phyloP scores from a whole-genome alignment of 2,797 vertebrate species.

The Pipistrellus pygmaeus region DNA sequence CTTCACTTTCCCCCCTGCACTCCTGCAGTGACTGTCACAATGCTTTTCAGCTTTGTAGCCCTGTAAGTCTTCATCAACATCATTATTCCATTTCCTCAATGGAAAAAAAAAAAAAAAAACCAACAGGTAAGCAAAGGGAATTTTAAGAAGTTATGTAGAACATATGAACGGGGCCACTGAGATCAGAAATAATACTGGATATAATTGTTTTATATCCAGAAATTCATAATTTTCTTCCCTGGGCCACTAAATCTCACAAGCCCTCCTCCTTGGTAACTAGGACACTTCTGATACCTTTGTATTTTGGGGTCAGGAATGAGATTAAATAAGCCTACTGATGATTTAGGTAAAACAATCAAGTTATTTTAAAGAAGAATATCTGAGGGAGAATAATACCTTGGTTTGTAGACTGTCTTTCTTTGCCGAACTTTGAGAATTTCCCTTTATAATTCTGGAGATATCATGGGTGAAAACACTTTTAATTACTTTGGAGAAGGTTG shows the following conservation, averaged over 20 bases:
- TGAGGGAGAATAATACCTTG: neutral
- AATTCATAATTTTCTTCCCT: neutral
- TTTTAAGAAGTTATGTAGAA: neutral
- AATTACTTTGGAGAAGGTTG: slow-evolving; percentile 55
- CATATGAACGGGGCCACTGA: neutral
- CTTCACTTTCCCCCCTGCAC: neutral
- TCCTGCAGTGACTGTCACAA: neutral
- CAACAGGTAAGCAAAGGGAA: neutral
- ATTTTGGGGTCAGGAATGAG: neutral
- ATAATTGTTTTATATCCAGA: neutral
- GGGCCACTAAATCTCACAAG: neutral
- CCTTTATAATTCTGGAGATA: slow-evolving; percentile 51
- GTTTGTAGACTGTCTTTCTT: neutral
- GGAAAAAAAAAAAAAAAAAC: neutral
- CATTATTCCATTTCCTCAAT: neutral
- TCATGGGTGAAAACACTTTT: neutral
- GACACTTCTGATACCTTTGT: neutral
- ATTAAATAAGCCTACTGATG: neutral
- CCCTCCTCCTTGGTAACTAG: neutral
- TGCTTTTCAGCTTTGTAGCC: neutral
- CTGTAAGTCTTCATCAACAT: neutral
- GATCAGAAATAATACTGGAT: slow-evolving; percentile 47
- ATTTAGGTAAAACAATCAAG: slow-evolving; percentile 4
- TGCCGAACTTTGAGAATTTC: slow-evolving; percentile 37
- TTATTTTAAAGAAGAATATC: neutral